Base-by-base conservation (phyloP, 2,113 vertebrate genomes). In the Corythornis vintsioides region DNA sequence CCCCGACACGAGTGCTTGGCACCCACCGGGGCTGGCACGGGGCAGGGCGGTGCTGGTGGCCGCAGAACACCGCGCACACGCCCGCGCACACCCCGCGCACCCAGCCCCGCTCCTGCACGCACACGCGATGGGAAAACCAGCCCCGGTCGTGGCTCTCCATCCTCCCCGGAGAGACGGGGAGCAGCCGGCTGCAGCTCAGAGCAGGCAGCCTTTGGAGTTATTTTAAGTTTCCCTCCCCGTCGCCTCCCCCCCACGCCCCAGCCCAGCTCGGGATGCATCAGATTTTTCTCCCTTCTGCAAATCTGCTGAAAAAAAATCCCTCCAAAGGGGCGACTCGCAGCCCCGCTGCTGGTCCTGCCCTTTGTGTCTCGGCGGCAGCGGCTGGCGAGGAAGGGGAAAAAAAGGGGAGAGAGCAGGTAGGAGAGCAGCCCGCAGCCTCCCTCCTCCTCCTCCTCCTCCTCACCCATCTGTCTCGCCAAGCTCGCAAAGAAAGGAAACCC, bases 221-320 rank as follows among this genome's bases (percentile, higher is more conserved):
- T 93, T 90, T 91, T 94, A 70, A 78, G 82, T 91, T 88, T 86
- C 45, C 60, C 55, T 76, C 43, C 43, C 47, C 29, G 3, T 9
- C 24, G 1, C 86, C 73, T 57, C 43, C 48, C 70, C 56, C 56
- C 56, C 80, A 64, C 57, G 35, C 76, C 84, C 42, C 4, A 78
- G 21, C 61, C 48, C 89, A 74, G 56, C 64, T 55, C 8, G 31
- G 55, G 85, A 76, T 92, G 83, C 16, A 3, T 64, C 82, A 79
- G 15, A 57, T 88, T 75, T 80, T 74, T 72, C 57, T 64, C 29
- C 52, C 56, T 42, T 67, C 43, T 28, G 55, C 21, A 6, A 33
- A 7, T 67, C 87, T 40, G 79, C 67, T 59, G 64, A 48, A 67
- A 94, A 48, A 47, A 47, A 9, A 86, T 55, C 53, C 31, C 83